Base-by-base conservation (phyloP, 92 coral and sea anemone genomes). In the Umimayanthus kanabou region DNA sequence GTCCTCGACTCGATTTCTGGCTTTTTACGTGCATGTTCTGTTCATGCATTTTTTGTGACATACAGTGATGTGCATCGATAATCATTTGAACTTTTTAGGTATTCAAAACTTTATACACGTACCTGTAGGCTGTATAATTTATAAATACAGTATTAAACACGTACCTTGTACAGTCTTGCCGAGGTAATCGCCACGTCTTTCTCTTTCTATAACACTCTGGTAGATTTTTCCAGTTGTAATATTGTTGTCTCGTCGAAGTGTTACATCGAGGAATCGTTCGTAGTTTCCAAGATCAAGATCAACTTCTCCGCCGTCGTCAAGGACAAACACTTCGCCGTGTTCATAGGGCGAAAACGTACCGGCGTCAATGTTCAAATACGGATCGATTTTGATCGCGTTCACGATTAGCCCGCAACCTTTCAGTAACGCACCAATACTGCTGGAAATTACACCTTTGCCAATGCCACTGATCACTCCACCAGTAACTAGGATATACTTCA, bases 391-490 rank as follows among this genome's bases (percentile, higher is more conserved):
- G 26, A 97, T 95, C 18, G 98, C 92, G 67, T 96, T 97, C 10
- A 82, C 86, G 75, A 82, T 82, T 73, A 97, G 81, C 6, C 98
- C 97, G 61, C 98, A 96, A 1, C 96, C 96, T 80, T 97, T 97
- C 82, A 97, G 88, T 40, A 97, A 80, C 1, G 99, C 94, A 65
- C 99, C 99, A 73, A 97, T 92, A 84, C 98, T 95, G 88, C 98
- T 95, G 0, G 99, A 96, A 65, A 97, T 97, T 30, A 97, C 99
- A n/a, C 99, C 99, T 88, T 97, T 97, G 0, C 99, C 99, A 80
- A 97, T 96, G 0, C 99, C 99, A 85, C 99, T 97, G 58, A 97
- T 97, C 80, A 97, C 99, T 15, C 99, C 99, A 16, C 99, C 99
- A 39, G 99, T 91, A 23, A 97, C 99, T 61, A 97, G 73, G 88